A percentile compares a stretch with the other conserved stretches of the same genome.
Conservation (phyloP, 2,113 vertebrate species). For the Aix galericulata region DNA sequence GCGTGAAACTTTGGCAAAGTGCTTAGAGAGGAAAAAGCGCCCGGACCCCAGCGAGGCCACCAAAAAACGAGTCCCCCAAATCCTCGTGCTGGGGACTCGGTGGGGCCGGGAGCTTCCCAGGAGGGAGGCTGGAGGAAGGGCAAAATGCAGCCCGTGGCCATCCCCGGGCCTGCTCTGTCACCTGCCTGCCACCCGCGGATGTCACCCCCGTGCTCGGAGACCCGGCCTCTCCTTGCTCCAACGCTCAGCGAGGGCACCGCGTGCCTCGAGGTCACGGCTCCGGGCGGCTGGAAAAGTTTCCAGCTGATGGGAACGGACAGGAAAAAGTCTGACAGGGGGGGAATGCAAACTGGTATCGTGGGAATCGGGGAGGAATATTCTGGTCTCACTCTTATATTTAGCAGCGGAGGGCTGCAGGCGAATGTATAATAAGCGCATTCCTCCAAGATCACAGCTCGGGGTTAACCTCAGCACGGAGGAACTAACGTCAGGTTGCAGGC, state of each 20-base stretch:
- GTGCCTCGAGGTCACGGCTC: slow-evolving; percentile 54
- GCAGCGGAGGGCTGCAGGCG: slow-evolving; percentile 9
- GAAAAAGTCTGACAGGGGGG: slow-evolving; percentile 6
- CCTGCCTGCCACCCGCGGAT: not conserved
- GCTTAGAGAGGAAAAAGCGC: too few relatives aligned
- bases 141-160: not conserved
- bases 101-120: not conserved
- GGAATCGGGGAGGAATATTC: slow-evolving; percentile 62
- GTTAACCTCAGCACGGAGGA: slow-evolving; percentile 35
- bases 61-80: not conserved
- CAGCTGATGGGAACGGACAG: slow-evolving; percentile 71
- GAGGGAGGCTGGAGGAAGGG: not conserved
- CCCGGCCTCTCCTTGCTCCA: not conserved
- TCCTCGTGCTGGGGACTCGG: too few relatives aligned
- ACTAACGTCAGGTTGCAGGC: slow-evolving; percentile 28
- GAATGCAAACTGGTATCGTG: slow-evolving; percentile 57
- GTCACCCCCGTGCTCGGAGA: not conserved
- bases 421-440: not conserved
- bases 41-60: not conserved
- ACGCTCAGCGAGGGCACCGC: not conserved
- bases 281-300: slow-evolving; percentile 60
- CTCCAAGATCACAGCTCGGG: slow-evolving; percentile 27
- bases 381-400: slow-evolving; percentile 65
- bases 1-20: slow-evolving; percentile 24
- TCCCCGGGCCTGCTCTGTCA: not conserved